Evolutionary conservation across 2,797 vertebrate genomes (phyloP).

Genomic region (Siniperca obscura): DNA sequence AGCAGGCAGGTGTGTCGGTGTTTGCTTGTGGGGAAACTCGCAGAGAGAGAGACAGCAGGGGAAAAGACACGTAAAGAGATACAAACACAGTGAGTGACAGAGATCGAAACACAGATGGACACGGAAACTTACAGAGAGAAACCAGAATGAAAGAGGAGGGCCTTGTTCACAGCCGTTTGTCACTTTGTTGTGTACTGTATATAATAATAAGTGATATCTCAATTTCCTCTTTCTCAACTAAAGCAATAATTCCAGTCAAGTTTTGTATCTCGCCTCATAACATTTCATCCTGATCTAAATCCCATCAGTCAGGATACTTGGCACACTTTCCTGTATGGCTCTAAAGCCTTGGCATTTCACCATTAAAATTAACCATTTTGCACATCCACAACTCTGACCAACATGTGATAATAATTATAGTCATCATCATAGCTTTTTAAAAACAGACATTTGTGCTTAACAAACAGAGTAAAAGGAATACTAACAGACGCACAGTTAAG

Average conservation of each 20-base stretch:
- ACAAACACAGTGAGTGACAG: slow-evolving; percentile 19
- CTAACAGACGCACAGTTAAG: neutral
- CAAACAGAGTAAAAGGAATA: neutral
- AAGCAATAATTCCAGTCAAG: neutral
- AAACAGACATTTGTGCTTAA: slow-evolving; percentile 1
- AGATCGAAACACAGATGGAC: slow-evolving; percentile 19
- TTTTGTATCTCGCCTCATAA: neutral
- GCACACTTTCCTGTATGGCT: neutral
- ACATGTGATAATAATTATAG: neutral
- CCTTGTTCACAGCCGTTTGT: neutral
- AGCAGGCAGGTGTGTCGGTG: slow-evolving; percentile 34
- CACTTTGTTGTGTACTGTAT: neutral
- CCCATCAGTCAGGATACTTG: neutral
- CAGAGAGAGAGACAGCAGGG: slow-evolving; percentile 15
- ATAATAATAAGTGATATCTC: neutral
- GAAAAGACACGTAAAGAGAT: slow-evolving; percentile 17
- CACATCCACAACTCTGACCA: neutral
- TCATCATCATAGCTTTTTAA: neutral
- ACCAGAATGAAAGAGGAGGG: neutral
- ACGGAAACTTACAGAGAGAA: neutral
- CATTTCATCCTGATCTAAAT: neutral
- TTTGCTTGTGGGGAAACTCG: neutral
- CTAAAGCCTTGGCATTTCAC: neutral
- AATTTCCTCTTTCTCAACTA: neutral
- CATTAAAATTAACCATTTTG: neutral